A percentile compares a stretch with the other conserved stretches of the same genome.
Evolutionary conservation across 2,797 vertebrate species (phyloP).

Genomic region (Sebastes kiyomatsui): DNA sequence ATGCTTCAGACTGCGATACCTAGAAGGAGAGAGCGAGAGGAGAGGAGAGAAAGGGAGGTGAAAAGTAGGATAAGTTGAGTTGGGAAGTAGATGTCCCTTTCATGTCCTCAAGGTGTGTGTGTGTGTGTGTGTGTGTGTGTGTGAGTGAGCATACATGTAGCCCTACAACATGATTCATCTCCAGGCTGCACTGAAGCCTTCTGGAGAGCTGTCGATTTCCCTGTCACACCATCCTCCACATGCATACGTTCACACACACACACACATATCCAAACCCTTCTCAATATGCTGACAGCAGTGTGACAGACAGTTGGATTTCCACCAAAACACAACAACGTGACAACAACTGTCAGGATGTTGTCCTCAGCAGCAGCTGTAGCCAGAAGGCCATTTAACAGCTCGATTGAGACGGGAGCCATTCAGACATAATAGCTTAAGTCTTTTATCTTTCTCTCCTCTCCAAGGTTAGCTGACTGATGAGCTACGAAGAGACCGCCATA

Average conservation of each 20-base stretch:
- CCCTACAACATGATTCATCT: slow-evolving; percentile 12
- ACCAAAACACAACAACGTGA: slow-evolving; percentile 52
- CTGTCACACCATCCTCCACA: background rate
- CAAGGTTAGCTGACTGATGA: slow-evolving; percentile 77
- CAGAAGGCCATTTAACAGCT: slow-evolving; percentile 60
- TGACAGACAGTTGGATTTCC: slow-evolving; percentile 54
- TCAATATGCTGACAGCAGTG: slow-evolving; percentile 28
- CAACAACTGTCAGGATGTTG: slow-evolving; percentile 38
- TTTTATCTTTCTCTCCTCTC: slow-evolving; percentile 68
- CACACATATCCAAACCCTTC: background rate
- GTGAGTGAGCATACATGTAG: background rate
- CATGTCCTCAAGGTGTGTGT: background rate
- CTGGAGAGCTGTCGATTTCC: slow-evolving; percentile 22
- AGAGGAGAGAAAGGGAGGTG: background rate
- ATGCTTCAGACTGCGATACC: slow-evolving; percentile 98
- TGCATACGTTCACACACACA: background rate
- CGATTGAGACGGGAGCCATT: slow-evolving; percentile 70
- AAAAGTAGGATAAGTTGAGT: slow-evolving; percentile 29
- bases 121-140: background rate
- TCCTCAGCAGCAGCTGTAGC: slow-evolving; percentile 48
- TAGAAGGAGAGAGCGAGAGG: slow-evolving; percentile 52
- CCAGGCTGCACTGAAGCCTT: background rate
- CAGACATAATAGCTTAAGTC: slow-evolving; percentile 66
- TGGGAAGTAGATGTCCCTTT: slow-evolving; percentile 19
- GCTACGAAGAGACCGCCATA: slow-evolving; percentile 55